Evolutionary conservation across 2,888 invertebrate genomes (phyloP).

Genomic region (Sarcophaga rosellei): DNA sequence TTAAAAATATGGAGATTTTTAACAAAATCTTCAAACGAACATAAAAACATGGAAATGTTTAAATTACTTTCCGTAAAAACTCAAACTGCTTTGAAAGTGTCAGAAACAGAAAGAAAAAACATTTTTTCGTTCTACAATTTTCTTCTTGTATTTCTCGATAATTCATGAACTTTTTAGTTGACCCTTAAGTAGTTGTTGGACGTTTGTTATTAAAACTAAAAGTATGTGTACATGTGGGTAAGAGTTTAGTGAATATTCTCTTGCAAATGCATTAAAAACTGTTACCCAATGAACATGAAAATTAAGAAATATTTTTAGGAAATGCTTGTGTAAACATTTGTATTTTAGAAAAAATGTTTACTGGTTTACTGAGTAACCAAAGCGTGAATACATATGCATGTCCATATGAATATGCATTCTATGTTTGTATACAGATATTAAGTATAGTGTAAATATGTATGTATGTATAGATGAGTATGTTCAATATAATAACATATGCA

Average conservation of each 20-base stretch:
- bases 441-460: not conserved
- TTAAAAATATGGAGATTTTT: no score
- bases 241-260: conserved; percentile 37
- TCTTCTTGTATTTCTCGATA: conserved; percentile 32
- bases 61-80: conserved; percentile 24
- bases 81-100: conserved; percentile 6
- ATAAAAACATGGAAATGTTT: not conserved
- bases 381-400: not conserved
- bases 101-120: conserved; percentile 2
- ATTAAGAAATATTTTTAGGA: not conserved
- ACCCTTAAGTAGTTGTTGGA: conserved; percentile 61
- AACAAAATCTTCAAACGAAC: not conserved
- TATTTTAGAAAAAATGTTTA: not conserved
- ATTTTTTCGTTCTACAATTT: conserved; percentile 31
- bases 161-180: conserved; percentile 65
- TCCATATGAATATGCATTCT: not conserved
- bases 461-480: conserved; percentile 3
- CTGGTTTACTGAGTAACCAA: not conserved
- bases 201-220: not conserved
- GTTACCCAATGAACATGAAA: not conserved
- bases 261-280: conserved; percentile 22
- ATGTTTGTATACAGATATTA: no score
- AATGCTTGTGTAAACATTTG: not conserved
- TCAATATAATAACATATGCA: conserved; percentile 59
- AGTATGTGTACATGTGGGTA: conserved; percentile 16